Evolutionary conservation across 2,113 vertebrate species (phyloP).

Genomic region (Chionomys nivalis): DNA sequence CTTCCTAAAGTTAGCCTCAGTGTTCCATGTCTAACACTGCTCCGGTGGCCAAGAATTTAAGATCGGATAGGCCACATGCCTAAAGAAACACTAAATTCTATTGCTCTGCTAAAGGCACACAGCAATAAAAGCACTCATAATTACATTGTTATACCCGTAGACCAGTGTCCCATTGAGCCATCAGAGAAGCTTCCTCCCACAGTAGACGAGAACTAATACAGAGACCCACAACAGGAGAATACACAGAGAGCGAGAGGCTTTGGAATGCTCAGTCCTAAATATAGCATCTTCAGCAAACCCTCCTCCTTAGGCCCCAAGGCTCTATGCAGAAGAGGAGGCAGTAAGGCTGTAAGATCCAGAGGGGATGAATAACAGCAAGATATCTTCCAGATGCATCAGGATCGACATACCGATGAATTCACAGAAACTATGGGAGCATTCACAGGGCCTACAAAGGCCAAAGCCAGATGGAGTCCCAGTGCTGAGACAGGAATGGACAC

Average conservation of each 20-base stretch:
- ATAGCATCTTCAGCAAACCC: not conserved
- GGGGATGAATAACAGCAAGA: too few species aligned
- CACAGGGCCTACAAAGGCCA: not conserved
- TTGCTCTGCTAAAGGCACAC: not conserved
- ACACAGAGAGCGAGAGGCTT: not conserved
- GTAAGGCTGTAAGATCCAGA: not conserved
- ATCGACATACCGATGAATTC: not conserved
- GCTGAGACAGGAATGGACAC: not conserved
- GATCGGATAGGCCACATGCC: not conserved
- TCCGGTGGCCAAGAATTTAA: not conserved
- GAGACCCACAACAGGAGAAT: not conserved
- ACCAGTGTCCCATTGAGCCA: not conserved
- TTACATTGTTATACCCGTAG: not conserved
- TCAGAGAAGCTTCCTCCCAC: not conserved
- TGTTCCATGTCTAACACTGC: not conserved
- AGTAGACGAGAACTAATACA: not conserved
- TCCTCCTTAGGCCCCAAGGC: not conserved
- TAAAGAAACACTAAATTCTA: not conserved
- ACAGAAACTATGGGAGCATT: not conserved
- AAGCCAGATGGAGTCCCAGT: not conserved
- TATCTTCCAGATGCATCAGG: not conserved
- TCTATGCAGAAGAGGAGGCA: not conserved
- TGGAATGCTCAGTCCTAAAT: not conserved
- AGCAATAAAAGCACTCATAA: not conserved
- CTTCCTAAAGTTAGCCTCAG: not conserved